Percentiles rank a stretch among this genome's conserved stretches.
Conservation (phyloP, 2,888 invertebrate species). For the Leptopterna dolabrata region DNA sequence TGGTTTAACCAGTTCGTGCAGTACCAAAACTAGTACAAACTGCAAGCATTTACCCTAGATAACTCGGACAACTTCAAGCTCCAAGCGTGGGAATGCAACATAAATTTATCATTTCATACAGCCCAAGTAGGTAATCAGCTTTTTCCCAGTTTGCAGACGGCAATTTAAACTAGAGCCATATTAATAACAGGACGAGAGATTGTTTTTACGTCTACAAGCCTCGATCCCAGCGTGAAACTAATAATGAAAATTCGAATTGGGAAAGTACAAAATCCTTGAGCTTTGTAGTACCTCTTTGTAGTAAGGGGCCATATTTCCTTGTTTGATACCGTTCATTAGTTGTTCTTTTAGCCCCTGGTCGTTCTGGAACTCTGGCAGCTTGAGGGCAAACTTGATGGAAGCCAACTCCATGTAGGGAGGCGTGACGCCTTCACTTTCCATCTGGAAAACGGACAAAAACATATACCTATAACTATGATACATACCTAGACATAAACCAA, state of each 20-base stretch:
- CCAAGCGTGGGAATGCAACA: too few relatives aligned
- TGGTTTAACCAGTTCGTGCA: too few relatives aligned
- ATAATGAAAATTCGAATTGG: too few relatives aligned
- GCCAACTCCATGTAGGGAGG: slow-evolving; percentile 81
- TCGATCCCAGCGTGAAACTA: neutral
- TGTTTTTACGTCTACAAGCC: neutral
- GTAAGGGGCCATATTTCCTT: slow-evolving; percentile 92
- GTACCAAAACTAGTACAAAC: too few relatives aligned
- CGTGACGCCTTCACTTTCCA: slow-evolving; percentile 64
- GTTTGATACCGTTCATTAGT: slow-evolving; percentile 76
- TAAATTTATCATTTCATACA: too few relatives aligned
- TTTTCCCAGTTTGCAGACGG: too few relatives aligned
- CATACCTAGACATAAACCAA: too few relatives aligned
- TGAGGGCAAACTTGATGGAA: slow-evolving; percentile 88
- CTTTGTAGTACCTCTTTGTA: slow-evolving; percentile 79
- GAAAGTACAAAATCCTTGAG: slow-evolving; percentile 68
- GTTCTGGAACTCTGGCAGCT: slow-evolving; percentile 80
- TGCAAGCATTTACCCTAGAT: too few relatives aligned
- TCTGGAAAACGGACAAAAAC: slow-evolving; percentile 32
- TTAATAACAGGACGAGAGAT: too few relatives aligned
- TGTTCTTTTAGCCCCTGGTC: slow-evolving; percentile 76
- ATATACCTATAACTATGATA: neutral
- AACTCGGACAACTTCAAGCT: too few relatives aligned
- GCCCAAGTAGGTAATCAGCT: too few relatives aligned
- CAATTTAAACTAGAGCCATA: too few relatives aligned